Conservation (phyloP, 2,113 vertebrate genomes). For the Hydrolagus affinis region DNA sequence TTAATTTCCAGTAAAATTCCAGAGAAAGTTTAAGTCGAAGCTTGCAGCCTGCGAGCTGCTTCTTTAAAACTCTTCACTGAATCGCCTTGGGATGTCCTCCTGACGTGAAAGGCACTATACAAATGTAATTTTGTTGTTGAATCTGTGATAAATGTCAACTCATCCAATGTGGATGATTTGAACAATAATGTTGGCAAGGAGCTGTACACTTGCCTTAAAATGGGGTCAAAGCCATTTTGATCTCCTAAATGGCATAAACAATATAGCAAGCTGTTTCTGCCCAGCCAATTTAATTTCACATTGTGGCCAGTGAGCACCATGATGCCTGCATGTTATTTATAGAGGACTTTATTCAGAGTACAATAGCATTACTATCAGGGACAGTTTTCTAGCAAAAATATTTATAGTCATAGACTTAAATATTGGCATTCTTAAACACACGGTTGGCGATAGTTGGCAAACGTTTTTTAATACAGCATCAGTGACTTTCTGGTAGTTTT, state of each 20-base stretch:
- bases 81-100: too few species aligned
- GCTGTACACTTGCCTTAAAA: constrained; percentile 37
- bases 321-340: neutral
- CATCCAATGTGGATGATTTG: constrained; percentile 35
- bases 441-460: too few species aligned
- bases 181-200: constrained; percentile 36
- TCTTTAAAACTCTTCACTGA: constrained; percentile 22
- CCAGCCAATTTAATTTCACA: constrained; percentile 49
- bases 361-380: neutral
- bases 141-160: too few species aligned
- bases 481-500: too few species aligned
- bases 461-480: too few species aligned
- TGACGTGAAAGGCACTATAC: too few species aligned
- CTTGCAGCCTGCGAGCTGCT: constrained; percentile 3
- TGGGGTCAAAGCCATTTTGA: constrained; percentile 34
- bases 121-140: too few species aligned
- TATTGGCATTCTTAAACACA: too few species aligned
- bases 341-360: constrained; percentile 18
- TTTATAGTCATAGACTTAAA: neutral
- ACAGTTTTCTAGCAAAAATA: constrained; percentile 5
- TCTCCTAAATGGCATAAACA: neutral
- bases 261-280: constrained; percentile 16
- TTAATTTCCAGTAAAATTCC: neutral
- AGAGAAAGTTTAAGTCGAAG: neutral
- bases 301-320: constrained; percentile 43